These are phyloP conservation scores for Lysandra bellargus DNA, from an alignment of 2,888 invertebrate species.

Conservation along the genomic window DNA sequence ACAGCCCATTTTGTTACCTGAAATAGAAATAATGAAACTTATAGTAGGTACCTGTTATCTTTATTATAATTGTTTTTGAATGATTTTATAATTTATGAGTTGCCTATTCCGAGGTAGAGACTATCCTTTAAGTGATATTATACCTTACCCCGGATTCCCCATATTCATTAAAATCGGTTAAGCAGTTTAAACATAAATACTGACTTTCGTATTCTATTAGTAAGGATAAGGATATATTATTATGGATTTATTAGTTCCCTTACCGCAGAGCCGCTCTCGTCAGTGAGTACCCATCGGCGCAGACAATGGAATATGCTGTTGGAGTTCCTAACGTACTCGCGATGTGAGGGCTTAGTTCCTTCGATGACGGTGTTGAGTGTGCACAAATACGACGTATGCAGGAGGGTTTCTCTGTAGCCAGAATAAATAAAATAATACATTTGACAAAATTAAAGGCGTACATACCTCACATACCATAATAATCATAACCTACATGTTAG, in stretches of 20 bases:
- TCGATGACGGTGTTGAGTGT: conserved; percentile 57
- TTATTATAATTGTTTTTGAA: background rate
- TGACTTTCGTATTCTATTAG: too few relatives aligned
- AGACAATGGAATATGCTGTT: conserved; percentile 47
- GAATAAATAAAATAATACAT: background rate
- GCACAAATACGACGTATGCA: conserved; percentile 54
- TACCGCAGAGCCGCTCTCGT: conserved; percentile 57
- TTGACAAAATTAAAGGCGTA: background rate
- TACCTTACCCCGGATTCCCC: too few relatives aligned
- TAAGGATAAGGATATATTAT: too few relatives aligned
- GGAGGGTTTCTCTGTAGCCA: conserved; percentile 51
- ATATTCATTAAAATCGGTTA: too few relatives aligned
- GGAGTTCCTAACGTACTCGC: conserved; percentile 38
- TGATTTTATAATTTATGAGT: too few relatives aligned
- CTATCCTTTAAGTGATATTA: too few relatives aligned
- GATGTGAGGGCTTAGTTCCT: conserved; percentile 41
- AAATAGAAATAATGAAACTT: background rate
- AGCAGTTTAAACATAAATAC: too few relatives aligned
- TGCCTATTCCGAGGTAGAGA: too few relatives aligned
- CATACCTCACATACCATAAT: too few relatives aligned
- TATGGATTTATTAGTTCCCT: background rate
- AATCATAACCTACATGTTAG: too few relatives aligned
- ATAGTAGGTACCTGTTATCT: background rate
- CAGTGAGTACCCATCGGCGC: conserved; percentile 47
- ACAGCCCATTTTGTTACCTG: conserved; percentile 66